Base-by-base conservation (phyloP, 2,888 invertebrate genomes). In the Ethmia dodecea region DNA sequence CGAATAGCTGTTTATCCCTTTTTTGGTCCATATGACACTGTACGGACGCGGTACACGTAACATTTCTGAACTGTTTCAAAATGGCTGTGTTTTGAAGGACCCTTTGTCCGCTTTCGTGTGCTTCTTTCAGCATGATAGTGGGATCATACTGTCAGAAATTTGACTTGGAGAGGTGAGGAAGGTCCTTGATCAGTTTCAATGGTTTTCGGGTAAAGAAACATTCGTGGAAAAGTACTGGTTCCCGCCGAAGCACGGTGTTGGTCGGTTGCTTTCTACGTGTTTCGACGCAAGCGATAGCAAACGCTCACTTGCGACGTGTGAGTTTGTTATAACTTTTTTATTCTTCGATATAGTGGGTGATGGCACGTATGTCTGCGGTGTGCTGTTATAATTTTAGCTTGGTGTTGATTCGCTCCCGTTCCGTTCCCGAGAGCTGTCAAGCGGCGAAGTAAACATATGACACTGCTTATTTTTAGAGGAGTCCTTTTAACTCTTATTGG, bases 71-170 rank as follows among this genome's bases (percentile, higher is more conserved):
- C 83, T 60, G 83, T 86, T 88, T 86, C 91, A 91, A 91, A 89
- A 91, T 91, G 91, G 90, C 90, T 90, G 91, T 88, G 87, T 88
- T 88, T 89, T 90, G 89, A 90, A 88, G 88, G 88, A 88, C 87
- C 84, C 88, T 89, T 89, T 89, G 86, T 87, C 83, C 89, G 77
- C 80, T 87, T 89, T 89, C 87, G 76, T 80, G 62, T 73, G 71
- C 88, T 87, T 88, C 84, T 89, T 87, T 86, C 90, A 91, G 88
- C 88, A 91, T 91, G 90, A 88, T 88, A 90, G 87, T 89, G 87
- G 88, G 84, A 87, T 88, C 88, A 76, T 86, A 89, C 88, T 81
- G 77, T 79, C 86, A 87, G 76, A 87, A 88, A 78, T 72, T 84
- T 84, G 71, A 87, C 87, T 89, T 88, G 75, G 87, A 87, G 87